Conservation (phyloP, 1,140 invertebrate genomes). For the Ips typographus region DNA sequence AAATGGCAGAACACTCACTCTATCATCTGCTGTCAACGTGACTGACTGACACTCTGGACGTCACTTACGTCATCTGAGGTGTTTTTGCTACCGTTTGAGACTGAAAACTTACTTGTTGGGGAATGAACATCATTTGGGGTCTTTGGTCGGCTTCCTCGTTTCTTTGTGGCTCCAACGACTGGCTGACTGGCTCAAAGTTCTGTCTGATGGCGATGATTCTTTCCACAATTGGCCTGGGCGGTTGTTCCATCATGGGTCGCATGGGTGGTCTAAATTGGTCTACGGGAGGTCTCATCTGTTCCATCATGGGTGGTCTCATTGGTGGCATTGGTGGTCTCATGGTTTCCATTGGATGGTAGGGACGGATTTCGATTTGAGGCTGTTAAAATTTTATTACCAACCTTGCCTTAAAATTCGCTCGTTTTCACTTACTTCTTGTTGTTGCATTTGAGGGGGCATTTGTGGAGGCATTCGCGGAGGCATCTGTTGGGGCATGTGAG, state of each 20-base stretch:
- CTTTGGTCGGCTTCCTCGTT: slow-evolving; percentile 20
- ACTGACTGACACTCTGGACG: no score
- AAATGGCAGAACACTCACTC: no score
- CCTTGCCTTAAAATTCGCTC: not conserved
- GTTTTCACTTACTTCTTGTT: slow-evolving; percentile 21
- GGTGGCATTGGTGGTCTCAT: slow-evolving; percentile 48
- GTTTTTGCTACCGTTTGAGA: not conserved
- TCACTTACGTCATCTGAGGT: not conserved
- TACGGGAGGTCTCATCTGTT: slow-evolving; percentile 14
- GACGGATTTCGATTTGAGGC: slow-evolving; percentile 34
- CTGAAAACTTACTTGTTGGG: slow-evolving; percentile 18
- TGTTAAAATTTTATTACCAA: slow-evolving; percentile 28
- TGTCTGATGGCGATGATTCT: slow-evolving; percentile 31
- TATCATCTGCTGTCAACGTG: no score
- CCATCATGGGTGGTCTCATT: slow-evolving; percentile 33
- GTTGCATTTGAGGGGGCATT: slow-evolving; percentile 24
- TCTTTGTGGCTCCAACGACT: slow-evolving; percentile 23
- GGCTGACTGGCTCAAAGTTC: slow-evolving; percentile 18
- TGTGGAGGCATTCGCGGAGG: slow-evolving; percentile 45
- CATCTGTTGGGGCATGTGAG: slow-evolving; percentile 48
- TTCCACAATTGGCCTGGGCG: slow-evolving; percentile 4
- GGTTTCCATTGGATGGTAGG: slow-evolving; percentile 45
- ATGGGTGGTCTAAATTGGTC: slow-evolving; percentile 16
- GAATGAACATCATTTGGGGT: slow-evolving; percentile 31
- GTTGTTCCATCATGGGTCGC: slow-evolving; percentile 11